phyloP scores from a whole-genome alignment of 2,888 invertebrate species.

The Euphydryas editha region DNA sequence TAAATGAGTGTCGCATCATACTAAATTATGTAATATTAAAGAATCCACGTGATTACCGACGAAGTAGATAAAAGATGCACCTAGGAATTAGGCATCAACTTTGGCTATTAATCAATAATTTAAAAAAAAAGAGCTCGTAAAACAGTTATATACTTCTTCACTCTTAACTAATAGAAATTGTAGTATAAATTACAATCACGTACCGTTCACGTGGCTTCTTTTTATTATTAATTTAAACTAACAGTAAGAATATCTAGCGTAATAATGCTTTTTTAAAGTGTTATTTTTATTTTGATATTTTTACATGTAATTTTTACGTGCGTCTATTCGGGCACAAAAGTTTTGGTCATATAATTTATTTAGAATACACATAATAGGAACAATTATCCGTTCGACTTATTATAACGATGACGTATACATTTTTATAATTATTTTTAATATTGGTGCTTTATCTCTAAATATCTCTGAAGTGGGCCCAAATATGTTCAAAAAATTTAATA shows the following conservation, averaged over 20 bases:
- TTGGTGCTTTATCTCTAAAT: slow-evolving; percentile 36
- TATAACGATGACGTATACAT: slow-evolving; percentile 18
- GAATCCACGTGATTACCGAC: slow-evolving; percentile 14
- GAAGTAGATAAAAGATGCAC: slow-evolving; percentile 34
- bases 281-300: slow-evolving; percentile 53
- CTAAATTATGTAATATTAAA: slow-evolving; percentile 7
- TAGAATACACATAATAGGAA: slow-evolving; percentile 17
- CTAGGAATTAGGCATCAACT: slow-evolving; percentile 23
- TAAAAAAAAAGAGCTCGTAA: slow-evolving; percentile 8
- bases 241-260: slow-evolving; percentile 42
- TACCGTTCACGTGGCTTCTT: slow-evolving; percentile 5
- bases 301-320: slow-evolving; percentile 40
- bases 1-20: slow-evolving; percentile 12
- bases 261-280: slow-evolving; percentile 56
- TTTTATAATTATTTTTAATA: slow-evolving; percentile 29
- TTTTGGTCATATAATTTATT: slow-evolving; percentile 35
- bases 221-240: slow-evolving; percentile 43
- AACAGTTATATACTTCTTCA: not conserved
- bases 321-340: slow-evolving; percentile 53
- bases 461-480: slow-evolving; percentile 12
- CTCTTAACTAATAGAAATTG: not conserved
- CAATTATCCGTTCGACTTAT: slow-evolving; percentile 27
- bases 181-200: not conserved
- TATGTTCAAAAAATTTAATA: not conserved
- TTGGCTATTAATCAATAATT: slow-evolving; percentile 11